Percentiles rank a stretch among this genome's conserved stretches.
Conservation (phyloP, 2,888 invertebrate species). For the Agrotis exclamationis region DNA sequence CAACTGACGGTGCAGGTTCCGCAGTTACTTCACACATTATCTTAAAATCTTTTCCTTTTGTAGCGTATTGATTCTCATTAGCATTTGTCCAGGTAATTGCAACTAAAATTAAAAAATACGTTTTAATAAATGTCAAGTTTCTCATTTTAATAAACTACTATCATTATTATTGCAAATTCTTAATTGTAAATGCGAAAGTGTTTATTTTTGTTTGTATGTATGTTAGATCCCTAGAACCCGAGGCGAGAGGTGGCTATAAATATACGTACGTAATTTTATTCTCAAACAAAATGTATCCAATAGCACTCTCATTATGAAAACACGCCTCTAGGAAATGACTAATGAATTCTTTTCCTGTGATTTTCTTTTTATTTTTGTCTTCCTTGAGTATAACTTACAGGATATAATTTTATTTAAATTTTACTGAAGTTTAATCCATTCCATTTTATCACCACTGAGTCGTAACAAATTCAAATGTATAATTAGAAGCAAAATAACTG, state of each 20-base stretch:
- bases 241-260: too few relatives aligned
- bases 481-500: not conserved
- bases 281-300: not conserved
- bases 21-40: constrained; percentile 96
- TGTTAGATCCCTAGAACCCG: too few relatives aligned
- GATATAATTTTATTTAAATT: not conserved
- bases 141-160: not conserved
- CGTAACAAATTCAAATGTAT: not conserved
- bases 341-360: not conserved
- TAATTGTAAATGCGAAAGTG: too few relatives aligned
- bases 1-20: constrained; percentile 95
- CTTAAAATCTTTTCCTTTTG: constrained; percentile 94
- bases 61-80: constrained; percentile 95
- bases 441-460: not conserved
- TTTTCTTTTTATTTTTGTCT: not conserved
- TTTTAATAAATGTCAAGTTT: constrained; percentile 5
- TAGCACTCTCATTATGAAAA: not conserved
- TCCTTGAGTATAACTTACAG: too few relatives aligned
- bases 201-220: too few relatives aligned
- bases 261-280: not conserved
- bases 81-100: constrained; percentile 97
- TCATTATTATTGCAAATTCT: not conserved
- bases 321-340: not conserved
- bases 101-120: constrained; percentile 89
- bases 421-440: not conserved